phyloP scores from a whole-genome alignment of 2,797 vertebrate genomes.

The Mionectes olivaceus region DNA sequence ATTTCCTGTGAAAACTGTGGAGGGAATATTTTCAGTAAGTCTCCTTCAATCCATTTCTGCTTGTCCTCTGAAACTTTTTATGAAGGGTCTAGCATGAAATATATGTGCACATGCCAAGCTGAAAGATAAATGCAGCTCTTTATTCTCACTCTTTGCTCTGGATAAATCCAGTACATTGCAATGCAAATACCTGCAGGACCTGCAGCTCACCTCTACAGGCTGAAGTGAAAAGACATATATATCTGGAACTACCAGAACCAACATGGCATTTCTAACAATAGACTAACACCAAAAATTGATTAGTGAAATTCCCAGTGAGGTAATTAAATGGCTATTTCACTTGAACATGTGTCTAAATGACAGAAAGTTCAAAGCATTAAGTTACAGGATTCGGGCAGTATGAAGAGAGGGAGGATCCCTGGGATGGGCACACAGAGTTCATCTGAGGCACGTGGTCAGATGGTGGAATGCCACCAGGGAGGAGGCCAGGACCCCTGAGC shows the following conservation, averaged over 20 bases:
- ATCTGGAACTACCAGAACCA: neutral
- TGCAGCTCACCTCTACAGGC: neutral
- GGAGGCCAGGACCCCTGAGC: fast-evolving
- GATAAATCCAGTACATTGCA: neutral
- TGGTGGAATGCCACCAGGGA: neutral
- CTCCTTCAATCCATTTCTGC: neutral
- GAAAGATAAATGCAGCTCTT: neutral
- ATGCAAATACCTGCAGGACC: neutral
- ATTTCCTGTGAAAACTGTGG: slow-evolving; percentile 53
- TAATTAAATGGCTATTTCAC: neutral
- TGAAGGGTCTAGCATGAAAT: neutral
- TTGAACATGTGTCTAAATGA: neutral
- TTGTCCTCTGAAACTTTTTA: slow-evolving; percentile 28
- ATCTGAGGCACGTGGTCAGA: no score
- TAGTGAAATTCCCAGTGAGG: neutral
- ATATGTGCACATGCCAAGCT: neutral
- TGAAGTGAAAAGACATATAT: neutral
- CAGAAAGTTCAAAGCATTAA: neutral
- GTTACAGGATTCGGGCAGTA: neutral
- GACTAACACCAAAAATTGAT: neutral
- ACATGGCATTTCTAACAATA: neutral
- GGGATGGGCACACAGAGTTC: fast-evolving
- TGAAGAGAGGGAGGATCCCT: neutral
- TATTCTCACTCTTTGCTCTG: neutral
- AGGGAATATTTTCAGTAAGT: slow-evolving; percentile 15